Evolutionary conservation across 2,797 vertebrate genomes (phyloP).

Genomic region (Myiotriccus ornatus): DNA sequence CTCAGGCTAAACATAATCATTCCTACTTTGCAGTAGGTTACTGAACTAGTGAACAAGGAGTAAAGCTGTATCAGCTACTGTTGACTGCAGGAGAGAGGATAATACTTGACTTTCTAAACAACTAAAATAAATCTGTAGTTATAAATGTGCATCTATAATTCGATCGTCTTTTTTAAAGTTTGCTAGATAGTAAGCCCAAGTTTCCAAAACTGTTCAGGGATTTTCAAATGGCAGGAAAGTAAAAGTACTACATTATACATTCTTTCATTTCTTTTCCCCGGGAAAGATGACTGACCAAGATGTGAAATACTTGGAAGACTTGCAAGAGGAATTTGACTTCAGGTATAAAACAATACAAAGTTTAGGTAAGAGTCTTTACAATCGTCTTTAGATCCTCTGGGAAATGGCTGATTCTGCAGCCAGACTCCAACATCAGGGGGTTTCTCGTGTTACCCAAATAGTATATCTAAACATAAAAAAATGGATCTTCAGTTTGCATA

Average conservation of each 20-base stretch:
- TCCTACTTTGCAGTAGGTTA: not conserved
- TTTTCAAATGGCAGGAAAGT: not conserved
- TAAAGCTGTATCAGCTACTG: not conserved
- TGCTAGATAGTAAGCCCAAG: not conserved
- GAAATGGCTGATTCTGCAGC: not conserved
- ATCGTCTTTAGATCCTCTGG: not conserved
- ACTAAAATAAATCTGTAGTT: not conserved
- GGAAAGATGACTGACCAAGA: conserved; percentile 92
- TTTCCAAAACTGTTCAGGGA: not conserved
- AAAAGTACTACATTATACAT: not conserved
- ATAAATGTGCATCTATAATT: not conserved
- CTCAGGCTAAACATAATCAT: not conserved
- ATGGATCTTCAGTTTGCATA: not conserved
- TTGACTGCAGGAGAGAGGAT: not conserved
- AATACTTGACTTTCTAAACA: not conserved
- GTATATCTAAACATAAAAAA: not conserved
- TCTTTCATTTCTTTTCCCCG: not conserved
- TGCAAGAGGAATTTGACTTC: conserved; percentile 98
- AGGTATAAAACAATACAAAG: conserved; percentile 95
- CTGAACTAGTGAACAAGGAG: not conserved
- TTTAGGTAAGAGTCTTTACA: conserved; percentile 80
- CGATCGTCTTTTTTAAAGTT: not conserved
- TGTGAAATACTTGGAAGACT: conserved; percentile 92
- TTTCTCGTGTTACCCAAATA: not conserved
- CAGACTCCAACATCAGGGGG: not conserved